Base-by-base conservation (phyloP, 2,113 vertebrate species). In the Ameiurus melas region DNA sequence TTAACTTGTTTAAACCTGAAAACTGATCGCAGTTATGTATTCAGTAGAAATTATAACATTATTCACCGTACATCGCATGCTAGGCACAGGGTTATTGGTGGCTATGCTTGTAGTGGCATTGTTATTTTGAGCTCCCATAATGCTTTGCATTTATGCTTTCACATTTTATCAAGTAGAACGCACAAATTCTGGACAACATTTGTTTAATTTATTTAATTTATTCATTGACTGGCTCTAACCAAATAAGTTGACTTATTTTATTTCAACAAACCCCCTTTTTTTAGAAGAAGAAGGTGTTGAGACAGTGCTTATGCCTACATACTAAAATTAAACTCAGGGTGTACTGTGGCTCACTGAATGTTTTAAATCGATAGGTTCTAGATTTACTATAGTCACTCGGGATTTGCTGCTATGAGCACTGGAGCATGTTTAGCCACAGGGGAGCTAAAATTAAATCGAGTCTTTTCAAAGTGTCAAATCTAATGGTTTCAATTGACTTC, bases 401-500 rank as follows among this genome's bases (percentile, higher is more conserved):
- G 25, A 4, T 30, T 17, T 39, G 66, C 16, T 33, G 30, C 66
- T 17, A 33, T 70, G 66, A 33, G 5, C n/a, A 17, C 66, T 70
- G 66, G 33, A 70, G 30, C 71, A 43, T 73, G 36, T 73, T 73
- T 43, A 73, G 71, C 71, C 36, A 73, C 33, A 71, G 7, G 70
- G 70, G 33, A 39, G 30, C 7, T 71, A 39, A 71, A 71, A 71
- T 36, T 39, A 17, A 71, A 36, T 39, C 20, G 6, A 71, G 33
- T 36, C 17, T 20, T 73, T 73, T 43, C 36, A 22, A 43, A 73
- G 36, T 43, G 66, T 43, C 36, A 8, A 73, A 39, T 73, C 19
- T 73, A 73, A 73, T 39, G 20, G 36, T 39, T 73, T 73, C 39
- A 43, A 73, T 43, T 73, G 70, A 73, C 70, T 73, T 73, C 70